phyloP scores from a whole-genome alignment of 2,888 invertebrate genomes.

The Bruchidius siliquastri region DNA sequence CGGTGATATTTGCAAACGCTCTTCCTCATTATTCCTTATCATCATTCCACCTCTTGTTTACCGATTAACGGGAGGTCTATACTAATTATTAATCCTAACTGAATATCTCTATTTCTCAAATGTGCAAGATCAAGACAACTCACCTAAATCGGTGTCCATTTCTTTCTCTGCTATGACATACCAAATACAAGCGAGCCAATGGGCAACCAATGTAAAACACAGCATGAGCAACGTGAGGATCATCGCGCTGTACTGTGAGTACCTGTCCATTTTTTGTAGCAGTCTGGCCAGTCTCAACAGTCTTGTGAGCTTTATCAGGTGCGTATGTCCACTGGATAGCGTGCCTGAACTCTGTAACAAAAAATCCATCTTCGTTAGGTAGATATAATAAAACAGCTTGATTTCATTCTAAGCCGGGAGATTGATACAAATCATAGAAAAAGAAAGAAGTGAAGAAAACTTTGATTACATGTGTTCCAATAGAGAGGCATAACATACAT shows the following conservation, averaged over 20 bases:
- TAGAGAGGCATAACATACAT: too few species aligned
- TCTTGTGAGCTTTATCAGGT: constrained; percentile 88
- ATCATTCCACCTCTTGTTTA: too few species aligned
- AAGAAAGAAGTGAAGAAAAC: too few species aligned
- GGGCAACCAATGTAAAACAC: constrained; percentile 88
- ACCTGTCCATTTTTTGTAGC: constrained; percentile 93
- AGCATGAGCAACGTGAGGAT: constrained; percentile 91
- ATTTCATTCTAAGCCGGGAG: too few species aligned
- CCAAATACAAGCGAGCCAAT: constrained; percentile 97
- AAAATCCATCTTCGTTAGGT: background rate
- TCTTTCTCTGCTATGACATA: constrained; percentile 92
- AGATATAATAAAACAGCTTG: background rate
- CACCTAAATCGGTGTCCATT: constrained; percentile 61
- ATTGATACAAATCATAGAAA: too few species aligned
- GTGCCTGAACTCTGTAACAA: constrained; percentile 24
- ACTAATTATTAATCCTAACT: too few species aligned
- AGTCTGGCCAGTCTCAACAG: constrained; percentile 82
- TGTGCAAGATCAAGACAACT: too few species aligned
- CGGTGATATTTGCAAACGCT: too few species aligned
- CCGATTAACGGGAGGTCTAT: too few species aligned
- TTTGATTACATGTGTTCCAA: too few species aligned
- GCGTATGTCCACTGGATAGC: constrained; percentile 61
- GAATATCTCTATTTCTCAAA: too few species aligned
- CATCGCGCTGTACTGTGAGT: constrained; percentile 93
- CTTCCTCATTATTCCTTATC: too few species aligned